A percentile compares a stretch with the other conserved stretches of the same genome.
Conservation (phyloP, 2,888 invertebrate species). For the Acleris sparsana region DNA sequence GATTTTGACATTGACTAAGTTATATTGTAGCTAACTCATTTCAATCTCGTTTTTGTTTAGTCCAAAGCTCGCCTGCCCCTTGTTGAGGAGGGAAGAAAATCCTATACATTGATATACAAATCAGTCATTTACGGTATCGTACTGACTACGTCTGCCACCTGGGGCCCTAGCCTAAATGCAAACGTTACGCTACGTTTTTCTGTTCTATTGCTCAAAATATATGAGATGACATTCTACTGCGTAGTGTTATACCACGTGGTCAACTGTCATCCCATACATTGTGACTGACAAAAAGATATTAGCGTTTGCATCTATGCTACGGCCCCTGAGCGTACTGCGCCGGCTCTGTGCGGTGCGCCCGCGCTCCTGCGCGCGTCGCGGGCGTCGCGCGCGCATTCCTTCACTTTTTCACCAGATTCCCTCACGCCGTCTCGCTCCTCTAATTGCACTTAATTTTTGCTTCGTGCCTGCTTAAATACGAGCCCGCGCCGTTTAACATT, state of each 20-base stretch:
- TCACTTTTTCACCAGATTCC: slow-evolving; percentile 71
- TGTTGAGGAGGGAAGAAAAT: too few species aligned
- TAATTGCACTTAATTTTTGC: slow-evolving; percentile 79
- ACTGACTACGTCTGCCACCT: too few species aligned
- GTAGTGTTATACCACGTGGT: not conserved
- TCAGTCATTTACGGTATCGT: too few species aligned
- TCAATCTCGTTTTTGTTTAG: too few species aligned
- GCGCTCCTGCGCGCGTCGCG: slow-evolving; percentile 34
- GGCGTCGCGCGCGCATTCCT: slow-evolving; percentile 65
- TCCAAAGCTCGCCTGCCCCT: too few species aligned
- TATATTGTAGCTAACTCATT: too few species aligned
- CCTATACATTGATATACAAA: too few species aligned
- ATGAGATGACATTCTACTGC: too few species aligned
- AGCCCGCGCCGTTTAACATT: slow-evolving; percentile 60
- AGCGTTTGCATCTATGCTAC: not conserved
- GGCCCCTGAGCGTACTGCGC: slow-evolving; percentile 1
- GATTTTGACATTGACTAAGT: too few species aligned
- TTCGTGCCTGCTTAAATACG: slow-evolving; percentile 77
- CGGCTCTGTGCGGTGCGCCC: slow-evolving; percentile 22
- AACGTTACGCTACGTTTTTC: too few species aligned
- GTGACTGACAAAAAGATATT: not conserved
- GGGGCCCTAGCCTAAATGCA: too few species aligned
- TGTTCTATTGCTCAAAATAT: too few species aligned
- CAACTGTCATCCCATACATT: not conserved
- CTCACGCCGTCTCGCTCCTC: slow-evolving; percentile 69